phyloP scores from a whole-genome alignment of 1,140 invertebrate genomes.

The Cydia strobilella region DNA sequence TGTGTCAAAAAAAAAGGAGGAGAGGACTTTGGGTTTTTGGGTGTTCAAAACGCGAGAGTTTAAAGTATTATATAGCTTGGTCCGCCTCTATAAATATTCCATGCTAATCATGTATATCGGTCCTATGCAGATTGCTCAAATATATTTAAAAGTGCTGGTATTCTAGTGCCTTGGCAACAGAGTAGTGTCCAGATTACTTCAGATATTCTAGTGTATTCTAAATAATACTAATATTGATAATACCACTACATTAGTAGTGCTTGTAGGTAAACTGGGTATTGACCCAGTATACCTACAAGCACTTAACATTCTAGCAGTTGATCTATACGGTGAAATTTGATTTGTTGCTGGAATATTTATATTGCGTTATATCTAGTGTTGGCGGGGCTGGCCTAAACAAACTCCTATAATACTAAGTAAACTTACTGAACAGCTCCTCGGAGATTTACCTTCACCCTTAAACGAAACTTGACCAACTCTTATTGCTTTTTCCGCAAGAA shows the following conservation, averaged over 20 bases:
- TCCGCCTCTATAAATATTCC: too few species aligned
- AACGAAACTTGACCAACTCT: slow-evolving; percentile 53
- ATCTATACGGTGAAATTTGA: slow-evolving; percentile 45
- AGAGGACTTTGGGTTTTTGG: too few species aligned
- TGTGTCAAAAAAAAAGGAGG: too few species aligned
- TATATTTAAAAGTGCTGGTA: too few species aligned
- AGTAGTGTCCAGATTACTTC: too few species aligned
- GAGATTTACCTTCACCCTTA: slow-evolving; percentile 59
- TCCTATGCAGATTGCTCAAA: too few species aligned
- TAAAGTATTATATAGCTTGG: too few species aligned
- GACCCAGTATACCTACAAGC: background rate
- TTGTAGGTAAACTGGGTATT: background rate
- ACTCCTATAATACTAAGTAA: slow-evolving; percentile 66
- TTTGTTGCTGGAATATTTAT: slow-evolving; percentile 62
- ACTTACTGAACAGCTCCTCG: slow-evolving; percentile 55
- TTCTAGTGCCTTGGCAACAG: too few species aligned
- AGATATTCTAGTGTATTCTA: too few species aligned
- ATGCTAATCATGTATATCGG: too few species aligned
- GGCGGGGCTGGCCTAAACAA: slow-evolving; percentile 59
- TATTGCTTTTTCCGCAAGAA: slow-evolving; percentile 55
- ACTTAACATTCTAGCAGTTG: slow-evolving; percentile 13
- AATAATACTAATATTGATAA: too few species aligned
- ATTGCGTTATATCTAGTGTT: slow-evolving; percentile 65
- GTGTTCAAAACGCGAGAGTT: too few species aligned
- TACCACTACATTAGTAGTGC: background rate